A percentile compares a stretch with the other conserved stretches of the same genome.
These are phyloP conservation scores for Microchirus variegatus DNA, from an alignment of 2,797 vertebrate genomes.

Conservation along the genomic window DNA sequence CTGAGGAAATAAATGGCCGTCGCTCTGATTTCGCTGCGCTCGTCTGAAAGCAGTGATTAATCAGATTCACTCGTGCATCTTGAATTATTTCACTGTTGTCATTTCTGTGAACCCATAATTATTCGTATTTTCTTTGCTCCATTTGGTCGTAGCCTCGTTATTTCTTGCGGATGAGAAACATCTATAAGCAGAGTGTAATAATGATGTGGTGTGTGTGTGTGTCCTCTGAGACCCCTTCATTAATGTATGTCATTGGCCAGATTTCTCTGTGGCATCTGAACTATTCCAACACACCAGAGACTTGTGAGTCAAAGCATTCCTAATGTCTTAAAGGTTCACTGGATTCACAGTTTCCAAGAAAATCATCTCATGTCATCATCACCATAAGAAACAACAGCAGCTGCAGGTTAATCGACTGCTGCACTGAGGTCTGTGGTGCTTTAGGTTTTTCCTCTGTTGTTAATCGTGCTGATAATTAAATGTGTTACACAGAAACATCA, in stretches of 20 bases:
- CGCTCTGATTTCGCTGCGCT: constrained; percentile 10
- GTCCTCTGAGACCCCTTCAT: constrained; percentile 59
- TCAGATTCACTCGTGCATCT: constrained; percentile 48
- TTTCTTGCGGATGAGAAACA: constrained; percentile 25
- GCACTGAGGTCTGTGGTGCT: constrained; percentile 5
- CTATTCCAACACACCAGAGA: constrained; percentile 48
- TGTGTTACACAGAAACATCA: neutral
- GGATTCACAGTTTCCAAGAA: constrained; percentile 4
- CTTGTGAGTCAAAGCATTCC: constrained; percentile 27
- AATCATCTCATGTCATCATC: neutral
- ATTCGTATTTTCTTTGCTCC: neutral
- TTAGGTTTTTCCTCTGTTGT: neutral
- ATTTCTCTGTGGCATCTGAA: constrained; percentile 60
- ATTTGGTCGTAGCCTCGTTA: neutral
- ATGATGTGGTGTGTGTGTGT: constrained; percentile 31
- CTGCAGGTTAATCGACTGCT: constrained; percentile 26
- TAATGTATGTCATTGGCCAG: constrained; percentile 66
- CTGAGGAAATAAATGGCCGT: constrained; percentile 22
- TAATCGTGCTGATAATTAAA: neutral
- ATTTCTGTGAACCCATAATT: constrained; percentile 26
- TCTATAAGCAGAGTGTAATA: constrained; percentile 43
- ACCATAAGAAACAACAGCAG: constrained; percentile 11
- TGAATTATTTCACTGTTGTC: constrained; percentile 37
- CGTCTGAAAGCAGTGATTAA: constrained; percentile 29
- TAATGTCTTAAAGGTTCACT: constrained; percentile 11